Evolutionary conservation across 1,140 invertebrate genomes (phyloP).

Genomic region (Dysdera silvatica): DNA sequence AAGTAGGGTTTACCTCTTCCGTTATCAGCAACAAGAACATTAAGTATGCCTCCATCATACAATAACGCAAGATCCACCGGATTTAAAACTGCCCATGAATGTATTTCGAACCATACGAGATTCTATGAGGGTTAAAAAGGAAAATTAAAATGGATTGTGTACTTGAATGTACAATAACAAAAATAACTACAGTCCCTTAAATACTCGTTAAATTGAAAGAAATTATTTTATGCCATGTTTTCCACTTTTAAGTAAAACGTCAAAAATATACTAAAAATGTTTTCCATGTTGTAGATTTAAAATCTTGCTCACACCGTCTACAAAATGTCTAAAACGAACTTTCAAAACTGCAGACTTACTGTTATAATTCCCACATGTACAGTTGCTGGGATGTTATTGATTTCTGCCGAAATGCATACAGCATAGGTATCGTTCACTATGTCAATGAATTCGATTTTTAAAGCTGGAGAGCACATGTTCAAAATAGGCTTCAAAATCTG

Average conservation of each 20-base stretch:
- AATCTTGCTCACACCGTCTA: no score
- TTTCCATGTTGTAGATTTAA: no score
- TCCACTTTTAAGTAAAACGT: no score
- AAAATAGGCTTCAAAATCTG: constrained; percentile 9
- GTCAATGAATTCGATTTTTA: constrained; percentile 1
- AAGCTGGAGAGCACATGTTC: constrained; percentile 6
- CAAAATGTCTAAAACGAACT: no score
- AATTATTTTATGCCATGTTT: not conserved
- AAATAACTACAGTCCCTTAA: not conserved
- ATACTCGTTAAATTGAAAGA: not conserved
- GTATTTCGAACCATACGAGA: not conserved
- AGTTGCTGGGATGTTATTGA: not conserved
- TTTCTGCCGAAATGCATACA: constrained; percentile 2
- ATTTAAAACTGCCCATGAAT: constrained; percentile 1
- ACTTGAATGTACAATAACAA: not conserved
- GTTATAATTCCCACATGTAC: constrained; percentile 1
- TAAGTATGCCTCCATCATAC: not conserved
- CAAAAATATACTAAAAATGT: no score
- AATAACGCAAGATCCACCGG: not conserved
- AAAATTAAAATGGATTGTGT: not conserved
- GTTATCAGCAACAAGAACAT: constrained; percentile 18
- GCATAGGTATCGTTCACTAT: constrained; percentile 4
- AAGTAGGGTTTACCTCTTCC: not conserved
- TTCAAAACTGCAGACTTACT: no score
- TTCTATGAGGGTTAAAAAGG: not conserved